These are phyloP conservation scores for Pheosia gnoma DNA, from an alignment of 2,888 invertebrate species.

Conservation along the genomic window DNA sequence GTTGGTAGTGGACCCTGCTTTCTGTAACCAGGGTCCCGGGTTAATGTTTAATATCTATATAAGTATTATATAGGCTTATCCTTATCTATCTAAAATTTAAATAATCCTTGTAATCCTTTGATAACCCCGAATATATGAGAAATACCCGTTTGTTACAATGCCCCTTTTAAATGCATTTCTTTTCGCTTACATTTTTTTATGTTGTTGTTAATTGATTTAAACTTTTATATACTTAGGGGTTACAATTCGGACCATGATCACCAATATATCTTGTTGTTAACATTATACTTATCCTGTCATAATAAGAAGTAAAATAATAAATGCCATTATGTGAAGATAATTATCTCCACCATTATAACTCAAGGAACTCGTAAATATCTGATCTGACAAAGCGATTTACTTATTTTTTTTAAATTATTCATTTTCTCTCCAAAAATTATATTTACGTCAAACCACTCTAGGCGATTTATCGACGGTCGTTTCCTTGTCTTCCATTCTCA, in stretches of 20 bases:
- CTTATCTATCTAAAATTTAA: too few species aligned
- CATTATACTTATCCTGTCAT: constrained; percentile 1
- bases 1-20: too few species aligned
- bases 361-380: constrained; percentile 2
- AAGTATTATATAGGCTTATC: too few species aligned
- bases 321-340: background rate
- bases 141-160: background rate
- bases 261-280: background rate
- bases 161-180: too few species aligned
- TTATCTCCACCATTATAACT: constrained; percentile 1
- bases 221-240: too few species aligned
- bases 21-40: too few species aligned
- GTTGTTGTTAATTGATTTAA: too few species aligned
- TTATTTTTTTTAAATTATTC: background rate
- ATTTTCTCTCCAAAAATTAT: background rate
- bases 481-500: constrained; percentile 48
- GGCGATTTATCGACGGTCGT: constrained; percentile 32
- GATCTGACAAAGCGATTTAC: constrained; percentile 5
- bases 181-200: too few species aligned
- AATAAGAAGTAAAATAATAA: background rate
- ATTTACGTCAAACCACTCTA: constrained; percentile 4
- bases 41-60: too few species aligned
- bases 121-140: background rate
- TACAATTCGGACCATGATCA: too few species aligned
- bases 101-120: too few species aligned